Percentiles rank a stretch among this genome's conserved stretches.
phyloP scores from a whole-genome alignment of 2,797 vertebrate species.

The Amniataba percoides region DNA sequence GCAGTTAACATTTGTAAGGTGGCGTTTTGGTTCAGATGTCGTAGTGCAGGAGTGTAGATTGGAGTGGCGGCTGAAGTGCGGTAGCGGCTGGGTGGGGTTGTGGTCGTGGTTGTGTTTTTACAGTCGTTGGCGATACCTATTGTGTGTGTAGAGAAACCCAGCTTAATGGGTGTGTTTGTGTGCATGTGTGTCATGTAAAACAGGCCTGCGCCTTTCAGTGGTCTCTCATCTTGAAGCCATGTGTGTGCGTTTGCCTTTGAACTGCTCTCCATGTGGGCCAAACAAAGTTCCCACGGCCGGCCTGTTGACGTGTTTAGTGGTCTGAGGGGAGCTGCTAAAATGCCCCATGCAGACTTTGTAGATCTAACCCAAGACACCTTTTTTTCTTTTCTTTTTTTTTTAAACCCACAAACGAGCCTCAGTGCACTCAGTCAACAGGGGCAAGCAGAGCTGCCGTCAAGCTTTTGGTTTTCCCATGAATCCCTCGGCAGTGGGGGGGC shows the following conservation, averaged over 20 bases:
- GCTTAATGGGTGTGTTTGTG: conserved; percentile 55
- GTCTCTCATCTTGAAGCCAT: conserved; percentile 75
- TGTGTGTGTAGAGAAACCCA: conserved; percentile 41
- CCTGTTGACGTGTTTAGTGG: conserved; percentile 74
- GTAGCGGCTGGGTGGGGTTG: conserved; percentile 26
- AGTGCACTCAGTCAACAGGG: conserved; percentile 67
- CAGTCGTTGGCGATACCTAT: conserved; percentile 26
- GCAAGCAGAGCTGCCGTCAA: conserved; percentile 42
- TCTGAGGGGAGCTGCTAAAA: conserved; percentile 68
- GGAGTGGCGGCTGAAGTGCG: conserved; percentile 3
- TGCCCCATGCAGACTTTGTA: conserved; percentile 60
- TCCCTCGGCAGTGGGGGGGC: conserved; percentile 45
- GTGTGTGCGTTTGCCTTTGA: conserved; percentile 68
- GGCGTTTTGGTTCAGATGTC: conserved; percentile 23
- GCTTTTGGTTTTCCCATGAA: conserved; percentile 80
- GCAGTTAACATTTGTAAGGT: conserved; percentile 20
- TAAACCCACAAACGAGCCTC: conserved; percentile 52
- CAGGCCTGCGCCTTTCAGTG: conserved; percentile 72
- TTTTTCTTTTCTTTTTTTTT: conserved; percentile 57
- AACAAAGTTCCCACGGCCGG: conserved; percentile 62
- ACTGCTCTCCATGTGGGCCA: conserved; percentile 31
- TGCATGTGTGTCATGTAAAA: conserved; percentile 77
- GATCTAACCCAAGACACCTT: conserved; percentile 65
- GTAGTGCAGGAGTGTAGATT: background rate
- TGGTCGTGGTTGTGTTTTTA: conserved; percentile 51